Evolutionary conservation across 2,888 invertebrate genomes (phyloP).

Genomic region (Imbricaverruca yamaguchii): DNA sequence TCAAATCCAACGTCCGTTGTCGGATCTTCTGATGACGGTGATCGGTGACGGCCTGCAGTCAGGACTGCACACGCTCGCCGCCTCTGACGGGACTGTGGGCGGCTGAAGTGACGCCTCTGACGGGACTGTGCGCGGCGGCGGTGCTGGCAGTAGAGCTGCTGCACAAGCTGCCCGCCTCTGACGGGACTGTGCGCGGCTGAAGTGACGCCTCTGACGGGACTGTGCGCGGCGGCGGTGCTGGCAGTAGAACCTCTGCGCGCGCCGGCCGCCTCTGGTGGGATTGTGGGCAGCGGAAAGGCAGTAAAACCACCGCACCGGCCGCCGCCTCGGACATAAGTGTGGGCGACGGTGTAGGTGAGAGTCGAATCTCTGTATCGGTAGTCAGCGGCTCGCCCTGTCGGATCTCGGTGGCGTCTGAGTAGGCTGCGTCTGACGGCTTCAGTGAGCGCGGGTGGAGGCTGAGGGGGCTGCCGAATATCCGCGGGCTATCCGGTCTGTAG

Average conservation of each 20-base stretch:
- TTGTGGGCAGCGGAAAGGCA: slow-evolving; percentile 42
- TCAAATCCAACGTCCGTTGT: slow-evolving; percentile 7
- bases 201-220: slow-evolving; percentile 54
- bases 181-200: slow-evolving; percentile 43
- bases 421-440: too few species aligned
- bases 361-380: background rate
- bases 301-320: slow-evolving; percentile 37
- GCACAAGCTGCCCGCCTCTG: slow-evolving; percentile 29
- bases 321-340: slow-evolving; percentile 41
- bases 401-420: too few species aligned
- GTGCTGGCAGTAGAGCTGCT: slow-evolving; percentile 16
- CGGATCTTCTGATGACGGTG: background rate
- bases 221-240: background rate
- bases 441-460: too few species aligned
- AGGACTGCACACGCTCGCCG: background rate
- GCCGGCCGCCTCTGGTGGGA: slow-evolving; percentile 34
- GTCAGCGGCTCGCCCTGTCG: background rate
- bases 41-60: slow-evolving; percentile 22
- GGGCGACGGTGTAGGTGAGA: slow-evolving; percentile 13
- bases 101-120: slow-evolving; percentile 57
- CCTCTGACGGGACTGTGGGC: slow-evolving; percentile 36
- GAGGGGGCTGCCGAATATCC: too few species aligned
- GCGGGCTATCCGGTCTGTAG: too few species aligned
- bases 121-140: background rate
- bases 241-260: background rate